Base-by-base conservation (phyloP, 1,140 invertebrate species). In the Meloidogyne hapla region DNA sequence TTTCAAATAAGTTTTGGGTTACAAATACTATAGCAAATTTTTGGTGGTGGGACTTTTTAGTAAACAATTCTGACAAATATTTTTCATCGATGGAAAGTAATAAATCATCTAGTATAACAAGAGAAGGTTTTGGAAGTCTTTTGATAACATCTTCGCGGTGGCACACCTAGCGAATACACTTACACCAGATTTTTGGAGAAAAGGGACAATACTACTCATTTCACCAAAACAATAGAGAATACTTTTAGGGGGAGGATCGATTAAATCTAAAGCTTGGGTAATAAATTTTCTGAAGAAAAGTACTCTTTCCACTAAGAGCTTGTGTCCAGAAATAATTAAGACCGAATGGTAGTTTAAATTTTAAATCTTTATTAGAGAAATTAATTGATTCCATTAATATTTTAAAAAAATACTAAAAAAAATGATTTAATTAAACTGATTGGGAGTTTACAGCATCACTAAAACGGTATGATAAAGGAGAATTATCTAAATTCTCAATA, bases 141-240 rank as follows among this genome's bases (percentile, higher is more conserved):
- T 75, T 33, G 8, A 76, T 76, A 12, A 13, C 18, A n/a, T 75
- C 69, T 62, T 76, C 74, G 26, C 23, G 13, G 12, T 9, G 74
- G 74, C 9, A 75, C 67, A 13, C 74, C 74, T n/a, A 15, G 63
- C 62, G 25, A 38, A 64, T 0, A 75, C 21, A 18, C 42, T 18
- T n/a, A 76, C 38, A 10, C 25, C 69, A n/a, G 70, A 21, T 21
- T 65, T 56, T 69, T 72, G 48, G 3, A 72, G 70, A n/a, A 40
- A 6, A 18, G 23, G 48, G 5, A 72, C 70, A 8, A 40, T 77
- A 18, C 15, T 77, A n/a, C 15, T 28, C 74, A 77, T 48, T 40
- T 77, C 69, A 9, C 69, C 69, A 72, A 61, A 72, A n/a, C 45
- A 48, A 12, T 72, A 72, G 45, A 72, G 62, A 21, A 69, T 72